Evolutionary conservation across 2,888 invertebrate genomes (phyloP).

Genomic region (Ceramica pisi): DNA sequence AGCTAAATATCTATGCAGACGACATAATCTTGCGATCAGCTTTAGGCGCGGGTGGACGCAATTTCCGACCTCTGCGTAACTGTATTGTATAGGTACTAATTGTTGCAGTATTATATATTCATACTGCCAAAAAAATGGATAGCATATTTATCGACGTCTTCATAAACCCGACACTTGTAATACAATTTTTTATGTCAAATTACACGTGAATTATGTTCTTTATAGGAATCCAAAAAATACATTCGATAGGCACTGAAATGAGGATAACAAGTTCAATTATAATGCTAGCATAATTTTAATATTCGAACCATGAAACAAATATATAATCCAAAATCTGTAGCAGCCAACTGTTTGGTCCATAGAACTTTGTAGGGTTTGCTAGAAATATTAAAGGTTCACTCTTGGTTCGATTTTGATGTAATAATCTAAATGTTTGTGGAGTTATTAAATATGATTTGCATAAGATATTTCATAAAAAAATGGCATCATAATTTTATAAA

Average conservation of each 20-base stretch:
- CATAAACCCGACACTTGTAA: neutral
- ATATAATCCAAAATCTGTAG: neutral
- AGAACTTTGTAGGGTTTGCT: slow-evolving; percentile 13
- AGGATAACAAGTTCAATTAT: neutral
- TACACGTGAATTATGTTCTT: neutral
- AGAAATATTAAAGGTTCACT: slow-evolving; percentile 11
- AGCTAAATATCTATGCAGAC: neutral
- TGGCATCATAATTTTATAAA: slow-evolving; percentile 15
- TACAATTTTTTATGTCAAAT: slow-evolving; percentile 10
- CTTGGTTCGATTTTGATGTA: slow-evolving; percentile 10
- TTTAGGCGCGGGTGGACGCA: neutral
- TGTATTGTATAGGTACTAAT: no score
- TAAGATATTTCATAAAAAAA: slow-evolving; percentile 8
- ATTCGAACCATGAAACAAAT: slow-evolving; percentile 3
- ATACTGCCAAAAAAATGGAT: neutral
- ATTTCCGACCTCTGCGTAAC: neutral
- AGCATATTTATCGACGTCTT: slow-evolving; percentile 1
- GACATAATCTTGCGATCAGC: neutral
- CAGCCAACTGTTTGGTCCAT: slow-evolving; percentile 9
- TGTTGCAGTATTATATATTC: neutral
- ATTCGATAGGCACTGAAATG: neutral
- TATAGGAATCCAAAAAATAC: neutral
- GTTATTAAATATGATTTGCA: slow-evolving; percentile 3
- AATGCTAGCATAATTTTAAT: neutral
- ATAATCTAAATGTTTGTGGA: slow-evolving; percentile 24